Base-by-base conservation (phyloP, 2,888 invertebrate genomes). In the Kryphioiulus occultus region DNA sequence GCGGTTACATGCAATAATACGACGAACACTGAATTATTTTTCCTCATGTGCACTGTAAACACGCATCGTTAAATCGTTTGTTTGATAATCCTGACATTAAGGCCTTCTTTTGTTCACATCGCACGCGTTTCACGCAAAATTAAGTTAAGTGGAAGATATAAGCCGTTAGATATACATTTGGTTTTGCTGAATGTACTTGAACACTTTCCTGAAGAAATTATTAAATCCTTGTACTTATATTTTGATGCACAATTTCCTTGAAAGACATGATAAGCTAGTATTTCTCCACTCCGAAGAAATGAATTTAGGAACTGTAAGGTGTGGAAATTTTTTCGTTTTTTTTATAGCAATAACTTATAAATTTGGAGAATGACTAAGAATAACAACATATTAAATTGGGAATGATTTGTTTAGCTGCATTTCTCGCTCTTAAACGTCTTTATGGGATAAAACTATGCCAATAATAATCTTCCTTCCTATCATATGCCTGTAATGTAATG, bases 61-160 rank as follows among this genome's bases (percentile, higher is more conserved):
- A 68, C 68, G 68, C 68, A n/a, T n/a, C n/a, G n/a, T n/a, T n/a
- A n/a, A n/a, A 68, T 22, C 10, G 68, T 68, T 68, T 22, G 68
- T 68, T 68, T 68, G n/a, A 59, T 59, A 59, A 68, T 68, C 68
- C 68, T 68, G 22, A 68, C 68, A 26, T 68, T 68, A 68, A 68
- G 68, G 68, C 26, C 22, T 26, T 68, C 68, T 68, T 68, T 68
- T 68, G 68, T 68, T 10, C 68, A 68, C 26, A 26, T 68, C 19
- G 22, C 59, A n/a, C 10, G 68, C 68, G 12, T 68, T 68, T 7
- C 68, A 12, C 26, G 1, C 68, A 68, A 26, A 5, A 9, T 68
- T 26, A 59, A 59, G 53, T 59, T 10, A 39, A 68, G 68, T 68
- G 68, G 26, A 9, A n/a, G 26, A 68, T n/a, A 68, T 68, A 68